These are phyloP conservation scores for Microtus richardsoni DNA, from an alignment of 2,113 vertebrate genomes.

Conservation along the genomic window DNA sequence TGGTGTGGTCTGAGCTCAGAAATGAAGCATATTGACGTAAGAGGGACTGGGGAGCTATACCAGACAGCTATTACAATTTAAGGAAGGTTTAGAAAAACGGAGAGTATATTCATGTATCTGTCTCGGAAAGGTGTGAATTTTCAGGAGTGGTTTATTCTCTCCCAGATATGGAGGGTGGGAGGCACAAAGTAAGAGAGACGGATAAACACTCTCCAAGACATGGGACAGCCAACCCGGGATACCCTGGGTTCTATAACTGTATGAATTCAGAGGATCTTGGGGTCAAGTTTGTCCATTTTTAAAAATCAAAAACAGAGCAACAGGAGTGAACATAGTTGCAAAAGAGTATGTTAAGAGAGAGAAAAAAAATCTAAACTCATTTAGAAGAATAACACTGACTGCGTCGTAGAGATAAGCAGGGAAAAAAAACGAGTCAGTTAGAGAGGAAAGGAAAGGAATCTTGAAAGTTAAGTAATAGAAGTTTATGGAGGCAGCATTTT, in stretches of 20 bases:
- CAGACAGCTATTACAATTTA: neutral
- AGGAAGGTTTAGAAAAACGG: neutral
- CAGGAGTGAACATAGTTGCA: neutral
- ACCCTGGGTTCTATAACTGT: neutral
- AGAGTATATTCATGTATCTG: neutral
- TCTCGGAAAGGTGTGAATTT: neutral
- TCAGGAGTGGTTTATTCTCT: neutral
- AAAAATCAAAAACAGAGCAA: neutral
- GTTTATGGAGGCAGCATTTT: neutral
- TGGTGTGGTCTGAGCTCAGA: constrained; percentile 53
- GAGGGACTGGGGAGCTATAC: neutral
- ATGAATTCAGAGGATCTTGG: neutral
- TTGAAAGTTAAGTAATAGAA: neutral
- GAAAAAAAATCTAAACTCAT: neutral
- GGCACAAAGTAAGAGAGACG: neutral
- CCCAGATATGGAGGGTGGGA: neutral
- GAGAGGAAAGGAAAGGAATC: neutral
- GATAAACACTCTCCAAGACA: neutral
- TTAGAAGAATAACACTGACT: neutral
- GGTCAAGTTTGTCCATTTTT: neutral
- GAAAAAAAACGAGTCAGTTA: too few relatives aligned
- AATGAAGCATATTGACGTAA: neutral
- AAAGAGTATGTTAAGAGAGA: neutral
- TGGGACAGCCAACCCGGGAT: neutral
- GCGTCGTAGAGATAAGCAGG: neutral